Evolutionary conservation across 2,888 invertebrate genomes (phyloP).

Genomic region (Crepidodera aurea): DNA sequence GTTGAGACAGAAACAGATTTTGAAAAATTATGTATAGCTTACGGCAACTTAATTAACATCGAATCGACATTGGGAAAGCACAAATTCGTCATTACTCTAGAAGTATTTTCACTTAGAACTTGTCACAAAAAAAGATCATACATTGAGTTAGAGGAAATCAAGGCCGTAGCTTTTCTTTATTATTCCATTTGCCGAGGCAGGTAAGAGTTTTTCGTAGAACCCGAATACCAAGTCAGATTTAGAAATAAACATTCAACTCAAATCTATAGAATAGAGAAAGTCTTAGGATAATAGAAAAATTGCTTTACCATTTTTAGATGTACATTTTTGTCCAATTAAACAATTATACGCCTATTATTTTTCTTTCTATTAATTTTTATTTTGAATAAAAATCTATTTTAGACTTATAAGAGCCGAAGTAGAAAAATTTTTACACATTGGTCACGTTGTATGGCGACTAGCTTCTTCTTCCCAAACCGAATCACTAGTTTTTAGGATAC

Average conservation of each 20-base stretch:
- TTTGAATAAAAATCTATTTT: no score
- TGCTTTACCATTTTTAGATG: no score
- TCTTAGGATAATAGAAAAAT: no score
- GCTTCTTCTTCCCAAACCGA: constrained; percentile 55
- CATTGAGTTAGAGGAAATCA: constrained; percentile 62
- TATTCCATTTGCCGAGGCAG: constrained; percentile 60
- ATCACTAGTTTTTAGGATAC: constrained; percentile 51
- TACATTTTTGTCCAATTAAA: no score
- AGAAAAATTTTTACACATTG: constrained; percentile 57
- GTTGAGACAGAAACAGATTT: constrained; percentile 65
- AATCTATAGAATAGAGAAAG: no score
- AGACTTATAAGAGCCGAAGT: constrained; percentile 56
- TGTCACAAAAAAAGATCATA: constrained; percentile 57
- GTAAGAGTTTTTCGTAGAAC: no score
- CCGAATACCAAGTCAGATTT: no score
- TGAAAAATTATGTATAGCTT: constrained; percentile 64
- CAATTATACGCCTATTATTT: no score
- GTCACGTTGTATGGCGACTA: constrained; percentile 57
- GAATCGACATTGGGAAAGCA: constrained; percentile 54
- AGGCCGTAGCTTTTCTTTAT: constrained; percentile 61
- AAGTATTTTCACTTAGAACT: constrained; percentile 59
- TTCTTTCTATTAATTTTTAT: no score
- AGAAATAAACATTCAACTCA: no score
- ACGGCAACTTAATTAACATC: constrained; percentile 63
- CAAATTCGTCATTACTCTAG: constrained; percentile 53